Evolutionary conservation across 2,888 invertebrate genomes (phyloP), one percentile per base, ranked within the genome.

Genomic region (Sialis lutaria): DNA sequence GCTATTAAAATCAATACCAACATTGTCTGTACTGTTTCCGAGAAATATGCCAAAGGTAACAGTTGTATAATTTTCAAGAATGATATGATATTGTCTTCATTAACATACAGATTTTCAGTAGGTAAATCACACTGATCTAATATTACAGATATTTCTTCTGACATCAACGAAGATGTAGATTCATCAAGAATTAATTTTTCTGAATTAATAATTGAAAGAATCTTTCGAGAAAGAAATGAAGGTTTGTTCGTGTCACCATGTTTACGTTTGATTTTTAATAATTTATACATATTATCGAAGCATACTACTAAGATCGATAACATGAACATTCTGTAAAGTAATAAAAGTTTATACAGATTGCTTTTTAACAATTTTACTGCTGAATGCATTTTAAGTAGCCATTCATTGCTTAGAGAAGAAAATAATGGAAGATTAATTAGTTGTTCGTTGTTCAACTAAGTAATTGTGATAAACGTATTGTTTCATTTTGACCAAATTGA

Each of bases 241-340:
- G 39, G 10, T 12, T 12, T 12, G 10, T 39, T 10, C 10, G 10
- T 39, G 10, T 39, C 39, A 39, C n/a, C n/a, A n/a, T 42, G 42
- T 6, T 32, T 42, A 22, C 42, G 42, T 42, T 42, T 42, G 13
- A 42, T 13, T 42, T n/a, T 42, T 8, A 42, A 42, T 32, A n/a
- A 13, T 9, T 8, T 42, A 8, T 31, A 6, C 5, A 45, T 32
- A 31, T 45, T 45, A 6, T 45, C 40, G 4, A 45, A 39, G 10
- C 39, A 10, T 8, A 10, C n/a, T 40, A 9, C 9, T 22, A 45
- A 39, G 30, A 39, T 10, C 32, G 39, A n/a, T 37, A 37, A 37
- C 6, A 37, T 8, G 12, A 37, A 37, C 12, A 10, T 37, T 8
- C 37, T 37, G 7, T 10, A 37, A 37, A 22, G 22, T 22, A 22